These are phyloP conservation scores for Anticlea derivata DNA, from an alignment of 2,888 invertebrate genomes.

Conservation along the genomic window DNA sequence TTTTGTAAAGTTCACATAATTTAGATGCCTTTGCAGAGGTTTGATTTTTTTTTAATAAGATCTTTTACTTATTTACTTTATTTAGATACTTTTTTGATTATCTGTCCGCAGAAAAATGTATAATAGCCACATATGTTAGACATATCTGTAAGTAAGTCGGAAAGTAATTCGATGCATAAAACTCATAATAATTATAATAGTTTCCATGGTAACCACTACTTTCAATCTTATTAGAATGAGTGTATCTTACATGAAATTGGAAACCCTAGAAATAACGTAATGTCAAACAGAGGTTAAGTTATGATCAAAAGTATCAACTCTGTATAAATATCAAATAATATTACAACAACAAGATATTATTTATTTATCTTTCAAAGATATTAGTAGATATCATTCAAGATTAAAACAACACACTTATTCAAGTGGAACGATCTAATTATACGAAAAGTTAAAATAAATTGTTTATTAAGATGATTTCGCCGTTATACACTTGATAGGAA, in stretches of 20 bases:
- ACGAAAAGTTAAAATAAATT: conserved; percentile 29
- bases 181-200: no score
- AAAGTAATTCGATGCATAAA: no score
- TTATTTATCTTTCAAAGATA: conserved; percentile 4
- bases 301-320: conserved; percentile 1
- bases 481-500: conserved; percentile 38
- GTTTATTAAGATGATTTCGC: conserved; percentile 39
- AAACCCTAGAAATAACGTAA: not conserved
- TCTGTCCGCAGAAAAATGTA: no score
- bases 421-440: conserved; percentile 24
- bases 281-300: conserved; percentile 1
- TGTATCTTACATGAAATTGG: not conserved
- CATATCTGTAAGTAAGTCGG: no score
- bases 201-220: no score
- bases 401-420: conserved; percentile 13
- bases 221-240: conserved; percentile 1
- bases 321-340: conserved; percentile 5
- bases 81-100: no score
- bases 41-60: no score
- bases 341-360: conserved; percentile 1
- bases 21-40: no score
- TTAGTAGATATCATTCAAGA: conserved; percentile 6
- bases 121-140: no score
- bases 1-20: no score
- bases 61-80: no score